These are phyloP conservation scores for Arctia plantaginis DNA, from an alignment of 2,888 invertebrate genomes.

Conservation along the genomic window DNA sequence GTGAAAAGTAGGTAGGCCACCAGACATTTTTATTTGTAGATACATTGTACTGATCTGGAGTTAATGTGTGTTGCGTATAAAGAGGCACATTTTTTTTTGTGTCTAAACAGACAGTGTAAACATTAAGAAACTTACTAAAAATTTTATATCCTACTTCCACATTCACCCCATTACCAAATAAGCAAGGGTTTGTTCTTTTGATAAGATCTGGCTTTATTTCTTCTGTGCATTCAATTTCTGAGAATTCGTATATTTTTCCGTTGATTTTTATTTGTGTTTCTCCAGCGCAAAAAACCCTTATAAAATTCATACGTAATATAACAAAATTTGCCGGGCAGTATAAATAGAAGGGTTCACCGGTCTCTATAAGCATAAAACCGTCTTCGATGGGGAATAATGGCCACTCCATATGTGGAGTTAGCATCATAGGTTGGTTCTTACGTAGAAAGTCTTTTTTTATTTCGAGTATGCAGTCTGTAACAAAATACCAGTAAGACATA, in stretches of 20 bases:
- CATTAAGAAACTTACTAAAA: conserved; percentile 34
- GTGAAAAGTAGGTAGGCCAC: conserved; percentile 42
- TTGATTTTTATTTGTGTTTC: conserved; percentile 50
- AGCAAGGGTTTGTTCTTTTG: conserved; percentile 47
- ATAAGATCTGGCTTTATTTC: conserved; percentile 42
- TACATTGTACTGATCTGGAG: conserved; percentile 38
- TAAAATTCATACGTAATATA: conserved; percentile 37
- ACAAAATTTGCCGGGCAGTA: conserved; percentile 56
- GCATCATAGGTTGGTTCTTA: conserved; percentile 56
- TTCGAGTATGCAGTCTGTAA: conserved; percentile 67
- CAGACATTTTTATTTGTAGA: conserved; percentile 40
- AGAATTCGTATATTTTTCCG: conserved; percentile 45
- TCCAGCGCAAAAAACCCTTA: conserved; percentile 52
- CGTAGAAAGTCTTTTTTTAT: conserved; percentile 47
- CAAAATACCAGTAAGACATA: neutral
- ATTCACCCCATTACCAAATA: conserved; percentile 45
- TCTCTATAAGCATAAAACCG: conserved; percentile 50
- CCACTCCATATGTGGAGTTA: conserved; percentile 39
- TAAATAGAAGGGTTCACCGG: conserved; percentile 45
- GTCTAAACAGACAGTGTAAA: conserved; percentile 65
- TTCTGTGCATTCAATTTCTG: conserved; percentile 59
- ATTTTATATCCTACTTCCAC: conserved; percentile 56
- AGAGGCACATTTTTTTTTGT: conserved; percentile 51
- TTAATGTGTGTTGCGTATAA: conserved; percentile 54
- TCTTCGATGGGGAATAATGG: conserved; percentile 41